Percentiles rank a stretch among this genome's conserved stretches.
Evolutionary conservation across 2,797 vertebrate genomes (phyloP).

Genomic region (Clarias fuscus): DNA sequence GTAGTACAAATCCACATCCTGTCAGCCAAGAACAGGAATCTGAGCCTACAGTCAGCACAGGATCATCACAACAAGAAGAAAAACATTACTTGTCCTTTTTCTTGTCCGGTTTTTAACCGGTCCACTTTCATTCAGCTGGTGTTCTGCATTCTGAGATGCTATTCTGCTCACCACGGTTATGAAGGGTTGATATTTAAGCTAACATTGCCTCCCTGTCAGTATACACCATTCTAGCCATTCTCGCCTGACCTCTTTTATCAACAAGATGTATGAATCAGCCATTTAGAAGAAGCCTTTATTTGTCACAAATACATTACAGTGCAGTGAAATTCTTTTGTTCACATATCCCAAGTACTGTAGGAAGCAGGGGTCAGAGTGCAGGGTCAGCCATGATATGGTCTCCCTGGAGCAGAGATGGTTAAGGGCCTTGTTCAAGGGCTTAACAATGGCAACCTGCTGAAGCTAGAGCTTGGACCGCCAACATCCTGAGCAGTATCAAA

Average conservation of each 20-base stretch:
- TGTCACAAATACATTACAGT: too few relatives aligned
- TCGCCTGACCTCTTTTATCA: not conserved
- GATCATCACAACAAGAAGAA: not conserved
- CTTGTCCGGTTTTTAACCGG: not conserved
- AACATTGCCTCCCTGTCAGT: not conserved
- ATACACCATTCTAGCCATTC: not conserved
- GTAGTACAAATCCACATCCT: not conserved
- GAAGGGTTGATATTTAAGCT: not conserved
- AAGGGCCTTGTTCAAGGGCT: too few relatives aligned
- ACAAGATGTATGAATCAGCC: not conserved
- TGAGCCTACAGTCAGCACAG: not conserved
- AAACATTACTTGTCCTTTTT: not conserved
- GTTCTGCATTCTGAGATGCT: not conserved
- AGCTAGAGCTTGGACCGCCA: too few relatives aligned
- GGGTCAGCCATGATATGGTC: too few relatives aligned
- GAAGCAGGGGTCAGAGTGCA: too few relatives aligned
- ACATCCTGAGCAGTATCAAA: not conserved
- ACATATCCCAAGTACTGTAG: too few relatives aligned
- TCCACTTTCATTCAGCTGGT: not conserved
- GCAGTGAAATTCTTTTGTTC: too few relatives aligned
- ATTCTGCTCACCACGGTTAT: too few relatives aligned
- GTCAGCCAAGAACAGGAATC: not conserved
- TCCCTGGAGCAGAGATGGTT: too few relatives aligned
- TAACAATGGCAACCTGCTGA: too few relatives aligned
- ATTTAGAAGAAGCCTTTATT: not conserved